Evolutionary conservation across 2,113 vertebrate species (phyloP), one percentile per base, ranked within the genome.

Genomic region (Gallinago media): DNA sequence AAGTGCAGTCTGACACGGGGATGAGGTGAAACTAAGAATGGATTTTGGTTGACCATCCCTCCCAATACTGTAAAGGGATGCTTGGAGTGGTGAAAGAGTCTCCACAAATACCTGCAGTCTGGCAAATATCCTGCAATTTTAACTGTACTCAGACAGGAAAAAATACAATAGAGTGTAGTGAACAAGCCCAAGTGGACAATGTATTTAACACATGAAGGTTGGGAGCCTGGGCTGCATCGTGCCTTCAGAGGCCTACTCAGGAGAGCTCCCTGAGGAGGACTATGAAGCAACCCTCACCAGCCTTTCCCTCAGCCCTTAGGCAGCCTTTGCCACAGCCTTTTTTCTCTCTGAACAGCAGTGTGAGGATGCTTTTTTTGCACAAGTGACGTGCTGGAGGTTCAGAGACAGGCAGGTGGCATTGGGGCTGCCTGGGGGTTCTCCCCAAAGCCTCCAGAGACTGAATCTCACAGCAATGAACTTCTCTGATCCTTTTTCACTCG

Each of bases 61-160:
- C 56, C 62, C 55, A 71, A 29, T 56, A 26, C 38, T 65, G 82
- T 38, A 85, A 62, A 68, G 61, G 56, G 70, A 65, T 82, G 77
- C 83, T 65, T 82, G 36, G 47, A 81, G 87, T 54, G 62, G 36
- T 85, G 94, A 86, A 92, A 85, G 72, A 80, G 52, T 36, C 90
- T 74, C 47, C 92, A 75, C 38, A 38, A 38, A 38, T 38, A 38
- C 38, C 38, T 38, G 38, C 61, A n/a, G 63, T 92, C 92, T 92
- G 94, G 90, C 55, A 94, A 92, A 92, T 96, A 93, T 90, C 92
- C 95, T 92, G 85, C 72, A 32, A 52, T 93, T 95, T 94, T 92
- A 94, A 92, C 91, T 92, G 79, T 86, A 54, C 73, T 84, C 72
- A 89, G 85, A 71, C 71, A 92, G 85, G 89, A 73, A 93, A 93